Base-by-base conservation (phyloP, 2,888 invertebrate species). In the Scaptomyza tumidula region DNA sequence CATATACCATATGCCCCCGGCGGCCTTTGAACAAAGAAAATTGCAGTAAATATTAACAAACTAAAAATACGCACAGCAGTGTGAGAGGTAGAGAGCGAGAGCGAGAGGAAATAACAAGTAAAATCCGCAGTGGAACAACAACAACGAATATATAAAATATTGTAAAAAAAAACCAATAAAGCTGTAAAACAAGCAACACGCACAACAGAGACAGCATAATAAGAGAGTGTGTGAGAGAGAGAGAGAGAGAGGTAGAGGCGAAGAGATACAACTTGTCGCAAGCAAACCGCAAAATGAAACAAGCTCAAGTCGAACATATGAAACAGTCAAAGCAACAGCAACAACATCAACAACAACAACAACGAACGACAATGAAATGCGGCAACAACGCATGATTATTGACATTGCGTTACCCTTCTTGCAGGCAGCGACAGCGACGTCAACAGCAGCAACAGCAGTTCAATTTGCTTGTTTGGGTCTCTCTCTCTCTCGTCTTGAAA, bases 311-410 rank as follows among this genome's bases (percentile, higher is more conserved):
- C 82, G 75, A 80, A 80, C 80, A 80, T 77, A 80, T 68, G 71
- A 80, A 75, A 75, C 49, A 66, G 37, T 61, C 50, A 52, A 48
- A 53, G 31, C 73, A 56, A 49, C 72, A 67, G 56, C 72, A 74
- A 45, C 71, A 76, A 53, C 55, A 41, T 14, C 1, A 24, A 24
- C 3, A 44, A 35, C 56, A 71, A 49, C 68, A 60, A 49, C 73
- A 62, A 50, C 65, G n/a, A 43, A 62, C 79, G 64, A 74, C 78
- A 70, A 74, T 83, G 83, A 83, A 83, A 80, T 62, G 69, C 64
- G 83, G 83, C 83, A 83, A 83, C 83, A 76, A 70, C 83, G 83
- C 86, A 85, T 82, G 86, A 80, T 86, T 86, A 83, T 83, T 83
- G 83, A 83, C 86, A 83, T 83, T 83, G 86, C 86, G 76, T 83